Base-by-base conservation (phyloP, 2,888 invertebrate genomes). In the Plebejus melissa region DNA sequence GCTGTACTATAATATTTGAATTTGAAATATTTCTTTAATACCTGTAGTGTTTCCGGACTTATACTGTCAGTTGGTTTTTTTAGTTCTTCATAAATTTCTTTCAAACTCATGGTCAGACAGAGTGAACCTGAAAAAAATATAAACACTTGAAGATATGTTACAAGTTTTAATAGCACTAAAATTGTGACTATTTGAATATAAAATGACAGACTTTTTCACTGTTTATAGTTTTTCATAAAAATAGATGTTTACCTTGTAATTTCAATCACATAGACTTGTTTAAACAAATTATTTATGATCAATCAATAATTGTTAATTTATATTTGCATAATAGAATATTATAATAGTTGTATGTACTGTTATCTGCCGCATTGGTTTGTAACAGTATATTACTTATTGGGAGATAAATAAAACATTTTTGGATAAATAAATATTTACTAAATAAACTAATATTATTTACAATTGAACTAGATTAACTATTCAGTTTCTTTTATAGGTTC, bases 401-500 rank as follows among this genome's bases (percentile, higher is more conserved):
- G 72, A 32, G 22, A 71, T 41, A 72, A 72, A 74, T 75, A 75
- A 75, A 57, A 74, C 75, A 69, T 69, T 32, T 74, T 50, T 38
- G 41, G 32, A 46, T 72, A 72, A 72, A 72, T 72, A 54, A 79
- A 81, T 80, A 80, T 81, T 87, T 90, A 93, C 93, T 93, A 92
- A 85, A 88, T 82, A 85, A 84, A 83, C 86, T 86, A 81, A 72
- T 22, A 22, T 50, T 90, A 90, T 89, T 86, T 90, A 91, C 89
- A 90, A 84, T 82, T 76, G 79, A 80, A 76, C 76, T 82, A 83
- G 84, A 81, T 78, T 78, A 76, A 81, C 82, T 80, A 88, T 83
- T 93, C 83, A 79, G 84, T 83, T 79, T 94, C 91, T 87, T 94
- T 94, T 80, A 96, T 91, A 70, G 98, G 97, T 88, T 98, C 98